phyloP scores from a whole-genome alignment of 2,888 invertebrate species.

The Trachelus tabidus region DNA sequence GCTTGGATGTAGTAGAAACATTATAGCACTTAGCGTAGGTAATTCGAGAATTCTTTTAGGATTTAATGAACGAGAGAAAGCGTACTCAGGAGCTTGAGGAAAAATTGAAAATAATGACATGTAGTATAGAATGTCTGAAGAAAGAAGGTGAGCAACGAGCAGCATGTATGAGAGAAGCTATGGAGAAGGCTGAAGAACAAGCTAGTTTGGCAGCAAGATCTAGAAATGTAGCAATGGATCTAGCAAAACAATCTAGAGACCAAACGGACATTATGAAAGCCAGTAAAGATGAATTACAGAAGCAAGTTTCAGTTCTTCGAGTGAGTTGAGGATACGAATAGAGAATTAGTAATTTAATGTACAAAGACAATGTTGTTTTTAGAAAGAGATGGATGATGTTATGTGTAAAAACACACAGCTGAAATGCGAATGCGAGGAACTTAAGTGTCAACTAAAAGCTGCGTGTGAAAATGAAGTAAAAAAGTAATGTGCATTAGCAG shows the following conservation, averaged over 20 bases:
- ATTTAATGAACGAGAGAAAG: constrained; percentile 33
- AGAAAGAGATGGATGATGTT: constrained; percentile 29
- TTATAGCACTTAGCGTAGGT: background rate
- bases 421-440: constrained; percentile 37
- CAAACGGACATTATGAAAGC: constrained; percentile 33
- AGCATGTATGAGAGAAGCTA: constrained; percentile 31
- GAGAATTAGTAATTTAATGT: background rate
- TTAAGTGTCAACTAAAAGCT: constrained; percentile 34
- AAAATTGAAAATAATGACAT: constrained; percentile 34
- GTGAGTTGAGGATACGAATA: constrained; percentile 21
- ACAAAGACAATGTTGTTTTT: constrained; percentile 17
- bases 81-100: constrained; percentile 34
- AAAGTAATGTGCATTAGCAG: constrained; percentile 29
- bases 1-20: background rate
- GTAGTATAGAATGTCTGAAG: constrained; percentile 35
- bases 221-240: constrained; percentile 38
- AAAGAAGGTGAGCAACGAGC: constrained; percentile 33
- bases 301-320: constrained; percentile 33
- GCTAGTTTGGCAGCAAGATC: constrained; percentile 31
- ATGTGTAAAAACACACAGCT: constrained; percentile 31
- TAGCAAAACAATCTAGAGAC: constrained; percentile 37
- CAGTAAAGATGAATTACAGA: constrained; percentile 34
- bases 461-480: constrained; percentile 37
- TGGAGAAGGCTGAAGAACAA: constrained; percentile 37
- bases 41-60: constrained; percentile 27